Percentiles rank a stretch among this genome's conserved stretches.
phyloP scores from a whole-genome alignment of 2,797 vertebrate genomes.

The Limnodromus scolopaceus region DNA sequence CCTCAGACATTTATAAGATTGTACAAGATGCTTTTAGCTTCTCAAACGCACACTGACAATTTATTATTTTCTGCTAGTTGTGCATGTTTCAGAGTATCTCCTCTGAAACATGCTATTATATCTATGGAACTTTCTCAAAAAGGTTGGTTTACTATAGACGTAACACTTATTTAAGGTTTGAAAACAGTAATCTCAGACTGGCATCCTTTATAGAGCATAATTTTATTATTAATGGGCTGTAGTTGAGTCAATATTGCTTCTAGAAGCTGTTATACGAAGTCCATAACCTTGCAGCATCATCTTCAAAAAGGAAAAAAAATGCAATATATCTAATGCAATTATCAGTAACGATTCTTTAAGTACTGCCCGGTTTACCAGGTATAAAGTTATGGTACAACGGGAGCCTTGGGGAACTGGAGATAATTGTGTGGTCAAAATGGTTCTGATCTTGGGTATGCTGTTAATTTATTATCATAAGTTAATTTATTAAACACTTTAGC shows the following conservation, averaged over 20 bases:
- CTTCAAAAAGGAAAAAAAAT: not conserved
- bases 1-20: not conserved
- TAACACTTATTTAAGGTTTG: not conserved
- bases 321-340: not conserved
- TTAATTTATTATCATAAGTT: slow-evolving; percentile 40
- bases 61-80: not conserved
- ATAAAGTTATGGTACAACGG: not conserved
- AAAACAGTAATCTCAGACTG: not conserved
- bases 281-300: not conserved
- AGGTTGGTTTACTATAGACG: not conserved
- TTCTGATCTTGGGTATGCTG: slow-evolving; percentile 40
- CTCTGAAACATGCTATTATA: not conserved
- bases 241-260: not conserved
- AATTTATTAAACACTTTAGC: slow-evolving; percentile 31
- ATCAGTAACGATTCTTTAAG: slow-evolving; percentile 10
- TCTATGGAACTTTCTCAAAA: not conserved
- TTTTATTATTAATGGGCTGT: not conserved
- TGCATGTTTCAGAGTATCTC: not conserved
- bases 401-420: not conserved
- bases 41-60: not conserved
- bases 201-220: not conserved
- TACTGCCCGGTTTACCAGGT: not conserved
- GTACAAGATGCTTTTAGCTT: not conserved
- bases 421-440: slow-evolving; percentile 39
- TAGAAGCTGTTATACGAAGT: not conserved